These are phyloP conservation scores for Hormiphora californensis DNA, from an alignment of 37 sponge, comb jelly and placozoan genomes.

Conservation along the genomic window DNA sequence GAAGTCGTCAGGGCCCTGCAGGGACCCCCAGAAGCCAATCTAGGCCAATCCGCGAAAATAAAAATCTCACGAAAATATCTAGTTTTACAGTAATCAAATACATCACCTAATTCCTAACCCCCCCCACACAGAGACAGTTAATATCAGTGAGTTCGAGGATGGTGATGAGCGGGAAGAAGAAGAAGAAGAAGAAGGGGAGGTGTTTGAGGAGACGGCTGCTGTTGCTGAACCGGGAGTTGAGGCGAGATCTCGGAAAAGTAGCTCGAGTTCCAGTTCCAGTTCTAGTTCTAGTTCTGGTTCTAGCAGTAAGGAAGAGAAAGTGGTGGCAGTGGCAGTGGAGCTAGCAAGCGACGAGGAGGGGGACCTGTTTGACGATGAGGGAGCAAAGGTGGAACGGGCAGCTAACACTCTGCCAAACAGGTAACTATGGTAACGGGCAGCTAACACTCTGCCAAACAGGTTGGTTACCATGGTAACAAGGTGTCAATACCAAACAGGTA, in stretches of 20 bases:
- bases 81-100: no score
- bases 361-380: constrained; percentile 12
- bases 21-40: no score
- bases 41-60: no score
- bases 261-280: neutral
- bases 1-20: no score
- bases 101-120: no score
- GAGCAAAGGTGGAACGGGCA: neutral
- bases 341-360: constrained; percentile 49
- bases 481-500: no score
- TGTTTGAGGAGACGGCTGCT: neutral
- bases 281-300: neutral
- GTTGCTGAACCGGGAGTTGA: neutral
- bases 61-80: no score
- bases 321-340: neutral
- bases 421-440: neutral
- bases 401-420: constrained; percentile 36
- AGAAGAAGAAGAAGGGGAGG: neutral
- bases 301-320: neutral
- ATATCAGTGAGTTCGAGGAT: constrained; percentile 31
- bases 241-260: neutral
- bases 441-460: no score
- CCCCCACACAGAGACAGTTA: neutral
- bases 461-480: no score
- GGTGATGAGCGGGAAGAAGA: neutral